phyloP scores from a whole-genome alignment of 2,888 invertebrate genomes.

The Thumatha senex region DNA sequence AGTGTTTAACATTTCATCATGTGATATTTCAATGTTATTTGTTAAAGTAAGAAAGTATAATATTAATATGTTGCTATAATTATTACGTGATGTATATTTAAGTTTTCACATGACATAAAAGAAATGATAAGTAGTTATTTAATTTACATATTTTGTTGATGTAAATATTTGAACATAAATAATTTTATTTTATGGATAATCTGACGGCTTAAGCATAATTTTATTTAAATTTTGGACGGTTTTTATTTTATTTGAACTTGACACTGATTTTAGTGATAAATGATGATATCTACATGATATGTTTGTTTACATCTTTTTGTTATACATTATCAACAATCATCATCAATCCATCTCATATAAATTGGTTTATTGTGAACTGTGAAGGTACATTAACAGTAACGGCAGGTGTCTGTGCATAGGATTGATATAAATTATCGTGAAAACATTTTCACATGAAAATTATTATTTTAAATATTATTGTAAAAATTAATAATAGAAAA shows the following conservation, averaged over 20 bases:
- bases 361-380: constrained; percentile 4
- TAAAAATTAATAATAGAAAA: constrained; percentile 59
- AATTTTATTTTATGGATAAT: constrained; percentile 35
- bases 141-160: constrained; percentile 59
- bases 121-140: constrained; percentile 46
- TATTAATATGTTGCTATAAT: constrained; percentile 63
- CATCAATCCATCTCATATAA: constrained; percentile 7
- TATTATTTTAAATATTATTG: constrained; percentile 68
- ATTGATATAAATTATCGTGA: constrained; percentile 14
- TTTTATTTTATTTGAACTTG: constrained; percentile 17
- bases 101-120: constrained; percentile 72
- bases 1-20: constrained; percentile 74
- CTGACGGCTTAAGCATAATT: constrained; percentile 26
- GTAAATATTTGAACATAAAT: constrained; percentile 58
- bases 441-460: constrained; percentile 36
- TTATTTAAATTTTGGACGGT: constrained; percentile 19
- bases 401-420: constrained; percentile 12
- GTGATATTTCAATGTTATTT: constrained; percentile 82
- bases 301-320: constrained; percentile 5
- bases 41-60: constrained; percentile 71
- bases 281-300: constrained; percentile 3
- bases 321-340: constrained; percentile 9
- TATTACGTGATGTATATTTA: constrained; percentile 60
- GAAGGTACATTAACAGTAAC: constrained; percentile 4
- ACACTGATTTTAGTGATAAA: constrained; percentile 4